Evolutionary conservation across 2,888 invertebrate genomes (phyloP).

Genomic region (Clivina fossor): DNA sequence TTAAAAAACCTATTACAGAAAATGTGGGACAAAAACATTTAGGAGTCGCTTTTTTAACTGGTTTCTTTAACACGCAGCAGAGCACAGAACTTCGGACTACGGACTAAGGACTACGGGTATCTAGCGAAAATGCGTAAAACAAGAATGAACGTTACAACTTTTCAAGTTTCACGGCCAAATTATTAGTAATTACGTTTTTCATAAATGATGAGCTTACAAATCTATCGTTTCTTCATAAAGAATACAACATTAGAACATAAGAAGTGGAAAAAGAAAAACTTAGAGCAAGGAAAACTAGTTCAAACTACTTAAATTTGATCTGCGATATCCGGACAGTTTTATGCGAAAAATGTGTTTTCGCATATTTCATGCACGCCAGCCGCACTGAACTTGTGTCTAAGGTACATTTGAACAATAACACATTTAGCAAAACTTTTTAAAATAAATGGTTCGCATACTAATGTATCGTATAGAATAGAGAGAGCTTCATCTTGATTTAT

Average conservation of each 20-base stretch:
- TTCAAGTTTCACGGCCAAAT: conserved; percentile 21
- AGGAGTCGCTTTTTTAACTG: conserved; percentile 23
- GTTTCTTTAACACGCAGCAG: conserved; percentile 1
- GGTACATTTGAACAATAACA: conserved; percentile 33
- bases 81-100: background rate
- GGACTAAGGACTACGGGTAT: background rate
- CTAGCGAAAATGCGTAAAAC: conserved; percentile 21
- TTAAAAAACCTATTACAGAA: conserved; percentile 25
- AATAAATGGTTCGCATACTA: conserved; percentile 31
- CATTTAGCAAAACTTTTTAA: conserved; percentile 32
- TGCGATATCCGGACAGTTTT: conserved; percentile 29
- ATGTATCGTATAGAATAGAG: conserved; percentile 27
- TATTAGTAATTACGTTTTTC: conserved; percentile 32
- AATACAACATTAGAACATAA: no score
- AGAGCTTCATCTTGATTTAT: conserved; percentile 28
- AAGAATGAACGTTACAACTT: conserved; percentile 15
- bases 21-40: conserved; percentile 18
- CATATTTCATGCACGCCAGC: conserved; percentile 26
- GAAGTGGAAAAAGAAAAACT: conserved; percentile 15
- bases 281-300: conserved; percentile 30
- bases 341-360: conserved; percentile 31
- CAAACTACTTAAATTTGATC: conserved; percentile 33
- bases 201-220: conserved; percentile 19
- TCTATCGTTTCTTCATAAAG: conserved; percentile 4
- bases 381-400: conserved; percentile 28